phyloP scores from a whole-genome alignment of 2,797 vertebrate species.

The Lacerta viridis region DNA sequence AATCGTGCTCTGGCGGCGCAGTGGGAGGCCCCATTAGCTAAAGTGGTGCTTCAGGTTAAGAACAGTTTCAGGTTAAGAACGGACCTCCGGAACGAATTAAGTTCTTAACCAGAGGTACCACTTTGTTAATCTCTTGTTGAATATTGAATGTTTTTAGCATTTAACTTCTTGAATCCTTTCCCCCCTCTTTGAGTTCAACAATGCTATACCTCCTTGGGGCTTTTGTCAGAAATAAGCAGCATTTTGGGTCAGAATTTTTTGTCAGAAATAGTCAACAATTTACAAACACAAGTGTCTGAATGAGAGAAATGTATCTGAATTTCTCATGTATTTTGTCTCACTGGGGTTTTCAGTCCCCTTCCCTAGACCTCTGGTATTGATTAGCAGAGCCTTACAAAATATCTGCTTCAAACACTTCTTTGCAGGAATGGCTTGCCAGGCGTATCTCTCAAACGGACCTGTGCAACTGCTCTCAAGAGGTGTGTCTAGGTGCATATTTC shows the following conservation, averaged over 20 bases:
- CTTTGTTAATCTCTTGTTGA: constrained; percentile 39
- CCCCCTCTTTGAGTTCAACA: constrained; percentile 18
- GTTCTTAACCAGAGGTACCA: neutral
- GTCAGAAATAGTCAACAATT: neutral
- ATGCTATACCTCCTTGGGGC: neutral
- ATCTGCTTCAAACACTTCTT: neutral
- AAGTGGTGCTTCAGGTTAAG: no score
- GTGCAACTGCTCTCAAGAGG: neutral
- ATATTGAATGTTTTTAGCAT: constrained; percentile 16
- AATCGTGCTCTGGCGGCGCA: no score
- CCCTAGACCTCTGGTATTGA: constrained; percentile 11
- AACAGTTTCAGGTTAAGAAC: no score
- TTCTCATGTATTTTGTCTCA: neutral
- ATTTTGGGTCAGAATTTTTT: no score
- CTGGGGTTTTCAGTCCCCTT: neutral
- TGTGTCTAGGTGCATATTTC: neutral
- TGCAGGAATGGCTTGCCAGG: neutral
- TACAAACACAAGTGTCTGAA: neutral
- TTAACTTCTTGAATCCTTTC: constrained; percentile 28
- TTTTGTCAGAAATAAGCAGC: neutral
- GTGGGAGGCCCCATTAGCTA: no score
- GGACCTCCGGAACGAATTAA: no score
- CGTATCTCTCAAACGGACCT: neutral
- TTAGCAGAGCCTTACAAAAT: constrained; percentile 8
- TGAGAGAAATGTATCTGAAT: constrained; percentile 27